These are phyloP conservation scores for Plebejus anna DNA, from an alignment of 2,888 invertebrate genomes.

Conservation along the genomic window DNA sequence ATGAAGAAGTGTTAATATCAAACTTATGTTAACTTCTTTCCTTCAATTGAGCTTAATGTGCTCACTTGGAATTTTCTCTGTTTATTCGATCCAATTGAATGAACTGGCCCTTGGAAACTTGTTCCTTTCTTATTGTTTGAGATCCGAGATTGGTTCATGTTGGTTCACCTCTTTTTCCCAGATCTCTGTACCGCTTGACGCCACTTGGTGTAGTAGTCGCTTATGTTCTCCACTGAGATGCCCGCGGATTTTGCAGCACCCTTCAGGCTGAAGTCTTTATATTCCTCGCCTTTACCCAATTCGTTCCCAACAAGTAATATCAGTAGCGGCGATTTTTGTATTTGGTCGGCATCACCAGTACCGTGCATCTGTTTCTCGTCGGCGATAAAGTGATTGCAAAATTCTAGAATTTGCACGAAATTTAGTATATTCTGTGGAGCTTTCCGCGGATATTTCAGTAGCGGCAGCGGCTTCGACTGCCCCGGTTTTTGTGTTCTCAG, in stretches of 20 bases:
- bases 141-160: slow-evolving; percentile 46
- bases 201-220: slow-evolving; percentile 92
- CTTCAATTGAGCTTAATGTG: slow-evolving; percentile 20
- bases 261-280: slow-evolving; percentile 85
- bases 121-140: slow-evolving; percentile 44
- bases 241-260: slow-evolving; percentile 90
- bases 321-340: slow-evolving; percentile 80
- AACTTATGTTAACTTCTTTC: slow-evolving; percentile 27
- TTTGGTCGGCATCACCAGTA: slow-evolving; percentile 59
- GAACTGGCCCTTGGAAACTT: slow-evolving; percentile 30
- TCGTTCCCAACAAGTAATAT: slow-evolving; percentile 87
- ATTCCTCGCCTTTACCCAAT: slow-evolving; percentile 58
- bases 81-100: slow-evolving; percentile 30
- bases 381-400: slow-evolving; percentile 86
- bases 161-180: slow-evolving; percentile 72
- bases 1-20: slow-evolving; percentile 13
- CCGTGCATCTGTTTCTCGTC: slow-evolving; percentile 61
- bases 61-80: slow-evolving; percentile 20
- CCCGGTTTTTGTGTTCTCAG: slow-evolving; percentile 92
- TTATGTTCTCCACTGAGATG: slow-evolving; percentile 89
- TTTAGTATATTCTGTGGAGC: slow-evolving; percentile 79
- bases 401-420: slow-evolving; percentile 90
- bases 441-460: slow-evolving; percentile 73
- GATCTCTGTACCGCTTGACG: slow-evolving; percentile 82
- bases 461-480: slow-evolving; percentile 85